Conservation (phyloP, 2,888 invertebrate genomes). For the Tipula unca region DNA sequence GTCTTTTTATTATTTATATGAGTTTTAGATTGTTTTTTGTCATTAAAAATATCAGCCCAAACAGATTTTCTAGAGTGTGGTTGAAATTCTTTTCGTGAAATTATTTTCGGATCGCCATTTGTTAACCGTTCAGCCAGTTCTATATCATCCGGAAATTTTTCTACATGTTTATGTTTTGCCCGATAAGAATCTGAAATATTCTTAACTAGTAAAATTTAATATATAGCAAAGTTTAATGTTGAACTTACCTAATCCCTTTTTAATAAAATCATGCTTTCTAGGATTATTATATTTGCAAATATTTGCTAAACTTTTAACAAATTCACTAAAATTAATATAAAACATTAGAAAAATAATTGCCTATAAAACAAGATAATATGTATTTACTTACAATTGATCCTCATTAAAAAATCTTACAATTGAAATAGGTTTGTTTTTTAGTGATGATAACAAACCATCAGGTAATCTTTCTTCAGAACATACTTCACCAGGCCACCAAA, state of each 20-base stretch:
- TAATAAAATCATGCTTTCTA: slow-evolving; percentile 71
- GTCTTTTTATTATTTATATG: slow-evolving; percentile 22
- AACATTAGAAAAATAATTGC: slow-evolving; percentile 15
- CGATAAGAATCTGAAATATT: slow-evolving; percentile 50
- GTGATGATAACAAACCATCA: slow-evolving; percentile 55
- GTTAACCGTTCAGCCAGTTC: slow-evolving; percentile 63
- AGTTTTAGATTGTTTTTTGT: slow-evolving; percentile 17
- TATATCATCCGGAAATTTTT: slow-evolving; percentile 72
- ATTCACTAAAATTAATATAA: slow-evolving; percentile 59
- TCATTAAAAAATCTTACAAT: slow-evolving; percentile 81
- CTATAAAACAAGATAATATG: too few species aligned
- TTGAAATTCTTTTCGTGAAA: slow-evolving; percentile 50
- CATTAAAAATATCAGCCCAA: slow-evolving; percentile 47
- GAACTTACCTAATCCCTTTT: slow-evolving; percentile 68
- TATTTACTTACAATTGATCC: slow-evolving; percentile 62
- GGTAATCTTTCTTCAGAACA: slow-evolving; percentile 55
- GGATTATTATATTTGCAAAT: slow-evolving; percentile 72
- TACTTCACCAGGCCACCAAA: slow-evolving; percentile 85
- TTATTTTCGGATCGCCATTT: slow-evolving; percentile 61
- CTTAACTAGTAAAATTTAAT: not conserved
- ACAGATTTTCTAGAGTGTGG: slow-evolving; percentile 40
- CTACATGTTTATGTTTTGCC: slow-evolving; percentile 58
- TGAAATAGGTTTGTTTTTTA: slow-evolving; percentile 65
- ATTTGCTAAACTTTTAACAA: slow-evolving; percentile 58
- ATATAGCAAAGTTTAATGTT: not conserved